Base-by-base conservation (phyloP, 2,888 invertebrate genomes). In the Ophion slaviceki region DNA sequence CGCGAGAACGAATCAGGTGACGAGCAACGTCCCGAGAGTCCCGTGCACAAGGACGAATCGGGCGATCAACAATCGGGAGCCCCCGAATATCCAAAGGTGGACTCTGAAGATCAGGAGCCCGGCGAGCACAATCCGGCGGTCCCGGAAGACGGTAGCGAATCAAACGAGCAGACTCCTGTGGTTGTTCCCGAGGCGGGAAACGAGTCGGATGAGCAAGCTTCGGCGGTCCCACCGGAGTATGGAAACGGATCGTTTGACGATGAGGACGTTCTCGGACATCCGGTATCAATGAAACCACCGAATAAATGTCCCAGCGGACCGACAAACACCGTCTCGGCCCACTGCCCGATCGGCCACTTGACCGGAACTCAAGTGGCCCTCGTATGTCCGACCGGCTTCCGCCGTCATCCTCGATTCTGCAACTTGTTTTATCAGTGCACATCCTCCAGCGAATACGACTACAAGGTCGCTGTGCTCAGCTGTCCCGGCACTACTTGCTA, bases 341-440 rank as follows among this genome's bases (percentile, higher is more conserved):
- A 47, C 64, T 89, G 86, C 36, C 88, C 84, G 17, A 67, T 87
- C 32, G 88, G 71, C 14, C 67, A 96, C 86, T 94, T 96, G 36
- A 95, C 96, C 82, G 95, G 95, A 6, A 96, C 96, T 87, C 97
- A 97, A 94, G 94, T 96, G 84, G 93, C 96, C n/a, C 95, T 96
- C 84, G 95, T 97, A 11, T 97, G 97, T 91, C 97, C 97, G n/a
- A 97, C 97, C 6, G 97, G 97, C 67, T 97, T 97, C 93, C 95
- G 95, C 90, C 95, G 97, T 87, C 97, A 97, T 94, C 97, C 97
- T 0, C 96, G 96, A 92, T 96, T 96, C 91, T 97, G 97, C 90
- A 96, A 97, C 91, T 93, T 96, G 89, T 97, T 97, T 94, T 97
- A 97, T 92, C 97, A 97, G 93, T 97, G 97, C 90, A 96, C 96